Base-by-base conservation (phyloP, 2,888 invertebrate species). In the Oscheius sp. region DNA sequence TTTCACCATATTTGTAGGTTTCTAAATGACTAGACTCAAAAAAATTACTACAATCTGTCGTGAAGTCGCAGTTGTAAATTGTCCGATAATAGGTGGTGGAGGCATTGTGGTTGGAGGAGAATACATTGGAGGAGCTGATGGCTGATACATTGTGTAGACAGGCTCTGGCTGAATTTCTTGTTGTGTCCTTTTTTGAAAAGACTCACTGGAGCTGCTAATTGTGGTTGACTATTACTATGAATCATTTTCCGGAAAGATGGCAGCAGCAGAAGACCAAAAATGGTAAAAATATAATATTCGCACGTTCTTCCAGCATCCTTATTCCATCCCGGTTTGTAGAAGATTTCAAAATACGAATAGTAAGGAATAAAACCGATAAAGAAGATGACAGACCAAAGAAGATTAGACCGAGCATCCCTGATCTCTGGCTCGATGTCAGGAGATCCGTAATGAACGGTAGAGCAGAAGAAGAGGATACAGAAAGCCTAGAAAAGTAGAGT, bases 361-460 rank as follows among this genome's bases (percentile, higher is more conserved):
- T 32, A 54, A 17, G 33, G n/a, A 12, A 54, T 32, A 3, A 32
- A 54, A 2, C n/a, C 20, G 32, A 33, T 6, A 12, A 54, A 20
- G 1, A 54, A 54, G 17, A 28, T 6, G 17, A n/a, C n/a, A 8
- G 17, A 17, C 32, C 33, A 54, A 20, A 54, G 9, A n/a, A 54
- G 54, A 14, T 36, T 32, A 54, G n/a, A 22, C 14, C 54, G 54
- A 33, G 54, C 54, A 33, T 54, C 54, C 6, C 33, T 36, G n/a
- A 51, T 51, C 12, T 30, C 30, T 4, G 30, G 54, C n/a, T 54
- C 54, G 32, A 54, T 26, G 4, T 47, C 54, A 26, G 41, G 41
- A 5, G 17, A 6, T 32, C 54, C 54, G 20, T 33, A 54, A 20
- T 36, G 54, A 22, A 32, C 32, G 33, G 14, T n/a, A 17, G 54